phyloP scores from a whole-genome alignment of 2,888 invertebrate genomes.

The Eilema sororculum region DNA sequence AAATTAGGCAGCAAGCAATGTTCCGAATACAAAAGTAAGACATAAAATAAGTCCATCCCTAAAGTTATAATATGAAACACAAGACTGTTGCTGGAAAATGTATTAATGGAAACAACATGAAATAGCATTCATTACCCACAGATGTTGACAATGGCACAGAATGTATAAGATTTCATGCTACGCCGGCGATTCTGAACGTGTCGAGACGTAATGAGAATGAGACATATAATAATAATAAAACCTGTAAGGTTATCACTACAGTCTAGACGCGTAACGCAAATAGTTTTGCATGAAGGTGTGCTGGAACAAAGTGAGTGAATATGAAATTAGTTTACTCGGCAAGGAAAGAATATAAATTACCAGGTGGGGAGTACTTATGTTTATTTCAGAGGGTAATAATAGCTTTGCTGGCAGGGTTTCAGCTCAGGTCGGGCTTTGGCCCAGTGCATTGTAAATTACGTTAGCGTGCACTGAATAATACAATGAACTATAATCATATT shows the following conservation, averaged over 20 bases:
- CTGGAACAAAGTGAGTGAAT: constrained; percentile 39
- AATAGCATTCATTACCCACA: constrained; percentile 18
- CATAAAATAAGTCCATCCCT: not conserved
- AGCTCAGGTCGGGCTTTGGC: constrained; percentile 46
- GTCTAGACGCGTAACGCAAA: constrained; percentile 46
- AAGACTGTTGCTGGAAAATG: constrained; percentile 7
- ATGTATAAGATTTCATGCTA: constrained; percentile 25
- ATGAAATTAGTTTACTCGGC: constrained; percentile 50
- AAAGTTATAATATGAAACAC: not conserved
- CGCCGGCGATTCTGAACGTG: constrained; percentile 30
- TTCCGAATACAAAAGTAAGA: not conserved
- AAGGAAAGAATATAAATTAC: constrained; percentile 57
- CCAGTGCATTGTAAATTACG: constrained; percentile 62
- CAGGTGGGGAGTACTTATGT: constrained; percentile 58
- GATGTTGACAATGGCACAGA: constrained; percentile 21
- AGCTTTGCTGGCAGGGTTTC: constrained; percentile 61
- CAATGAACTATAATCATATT: constrained; percentile 53
- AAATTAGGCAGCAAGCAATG: not conserved
- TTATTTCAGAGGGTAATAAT: constrained; percentile 66
- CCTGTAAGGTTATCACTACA: constrained; percentile 30
- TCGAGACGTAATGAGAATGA: constrained; percentile 44
- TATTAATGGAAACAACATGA: constrained; percentile 13
- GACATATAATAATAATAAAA: constrained; percentile 45
- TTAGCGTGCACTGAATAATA: constrained; percentile 69
- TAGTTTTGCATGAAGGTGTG: constrained; percentile 34